Evolutionary conservation across 2,888 invertebrate genomes (phyloP), one percentile per base, ranked within the genome.

Genomic region (Priocnemis perturbator): DNA sequence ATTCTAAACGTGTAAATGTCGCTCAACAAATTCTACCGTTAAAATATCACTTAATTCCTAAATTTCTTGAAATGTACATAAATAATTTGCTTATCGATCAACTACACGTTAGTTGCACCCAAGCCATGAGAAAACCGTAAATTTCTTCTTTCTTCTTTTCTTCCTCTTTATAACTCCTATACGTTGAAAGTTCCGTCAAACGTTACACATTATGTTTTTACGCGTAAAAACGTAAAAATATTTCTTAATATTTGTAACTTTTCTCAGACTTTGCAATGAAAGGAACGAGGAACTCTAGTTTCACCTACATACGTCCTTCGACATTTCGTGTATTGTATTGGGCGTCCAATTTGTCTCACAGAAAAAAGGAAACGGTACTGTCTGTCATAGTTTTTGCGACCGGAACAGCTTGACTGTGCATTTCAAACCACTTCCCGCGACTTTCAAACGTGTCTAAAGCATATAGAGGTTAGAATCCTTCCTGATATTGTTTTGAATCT

Each of bases 401-500:
- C 30, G 21, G 14, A 55, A 19, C 17, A 19, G 17, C 59, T 67
- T 67, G 64, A 67, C 67, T 70, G 64, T 72, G 57, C 62, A 61
- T 72, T 67, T 69, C 65, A 44, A 70, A 71, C 60, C 56, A 52
- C 77, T 76, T 77, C 57, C 71, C 65, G 60, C 61, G 73, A 79
- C 79, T 79, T 73, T 78, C 68, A 68, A 79, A 84, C 69, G 69
- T 72, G 62, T 79, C 83, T 83, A 85, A 73, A 64, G 66, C 74
- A 63, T 64, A 69, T 81, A 72, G 77, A 79, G 85, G 84, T 90
- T 93, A 97, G 91, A 96, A 97, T 68, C 96, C 96, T 89, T 97
- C 96, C 90, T 97, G 96, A 90, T 93, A 97, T 78, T 95, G 95
- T 87, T 95, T 94, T 19, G 96, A 95, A 79, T 97, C 97, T 88